A percentile compares a stretch with the other conserved stretches of the same genome.
These are phyloP conservation scores for Trachelus troglodyta DNA, from an alignment of 2,888 invertebrate genomes.

Conservation along the genomic window DNA sequence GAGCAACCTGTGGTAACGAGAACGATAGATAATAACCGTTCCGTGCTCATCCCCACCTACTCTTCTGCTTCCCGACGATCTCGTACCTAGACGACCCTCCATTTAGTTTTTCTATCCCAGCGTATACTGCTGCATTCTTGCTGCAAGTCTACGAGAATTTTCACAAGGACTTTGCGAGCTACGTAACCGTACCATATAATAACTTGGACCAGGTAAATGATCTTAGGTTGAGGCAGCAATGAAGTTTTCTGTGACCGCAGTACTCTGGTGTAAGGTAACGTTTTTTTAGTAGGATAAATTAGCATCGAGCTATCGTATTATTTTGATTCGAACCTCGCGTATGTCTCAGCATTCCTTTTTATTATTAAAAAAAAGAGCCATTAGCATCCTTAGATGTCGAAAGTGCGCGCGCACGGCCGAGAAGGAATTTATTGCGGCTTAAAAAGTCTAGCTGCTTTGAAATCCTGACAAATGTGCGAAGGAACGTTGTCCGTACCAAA, in stretches of 20 bases:
- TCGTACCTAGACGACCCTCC: not conserved
- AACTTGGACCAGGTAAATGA: not conserved
- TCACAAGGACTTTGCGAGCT: not conserved
- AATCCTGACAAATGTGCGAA: constrained; percentile 75
- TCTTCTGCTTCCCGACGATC: constrained; percentile 14
- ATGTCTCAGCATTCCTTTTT: not conserved
- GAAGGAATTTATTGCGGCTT: constrained; percentile 64
- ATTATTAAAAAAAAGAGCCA: not conserved
- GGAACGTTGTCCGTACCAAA: constrained; percentile 42
- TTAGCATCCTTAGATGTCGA: not conserved
- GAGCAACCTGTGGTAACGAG: constrained; percentile 68
- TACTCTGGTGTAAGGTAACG: not conserved
- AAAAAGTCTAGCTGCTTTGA: constrained; percentile 73
- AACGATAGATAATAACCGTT: constrained; percentile 67
- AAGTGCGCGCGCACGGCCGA: constrained; percentile 29
- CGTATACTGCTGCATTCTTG: not conserved
- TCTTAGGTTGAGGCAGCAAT: not conserved
- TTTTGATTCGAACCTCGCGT: constrained; percentile 30
- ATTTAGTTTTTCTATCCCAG: not conserved
- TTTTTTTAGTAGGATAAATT: not conserved
- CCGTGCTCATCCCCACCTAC: constrained; percentile 51
- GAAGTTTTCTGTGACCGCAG: not conserved
- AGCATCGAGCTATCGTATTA: constrained; percentile 16
- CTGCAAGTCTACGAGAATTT: not conserved
- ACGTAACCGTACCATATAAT: not conserved